Evolutionary conservation across 2,888 invertebrate species (phyloP), one percentile per base, ranked within the genome.

Genomic region (Ptilodon capucinus): DNA sequence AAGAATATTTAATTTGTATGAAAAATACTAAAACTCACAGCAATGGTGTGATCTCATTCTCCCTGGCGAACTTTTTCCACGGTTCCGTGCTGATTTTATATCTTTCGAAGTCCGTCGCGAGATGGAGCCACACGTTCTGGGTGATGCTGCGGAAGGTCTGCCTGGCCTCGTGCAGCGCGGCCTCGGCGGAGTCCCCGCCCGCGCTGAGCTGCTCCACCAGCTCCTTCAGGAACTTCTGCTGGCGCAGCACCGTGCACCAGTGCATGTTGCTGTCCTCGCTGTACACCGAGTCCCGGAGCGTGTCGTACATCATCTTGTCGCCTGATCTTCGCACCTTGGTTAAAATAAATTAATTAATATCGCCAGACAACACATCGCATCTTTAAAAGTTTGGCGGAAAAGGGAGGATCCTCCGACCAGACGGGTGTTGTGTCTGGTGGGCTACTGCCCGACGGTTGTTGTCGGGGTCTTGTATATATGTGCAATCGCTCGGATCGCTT

Each of bases 181-280:
- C 79, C 45, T 88, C 81, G 0, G 92, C 87, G 3, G 90, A 84
- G 32, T 91, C 87, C 0, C 89, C 91, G 19, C 76, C 75, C 0
- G 92, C 91, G 51, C 91, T 92, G 39, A 95, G 73, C 46, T 91
- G 89, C 45, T 93, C 92, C n/a, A 95, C 72, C 13, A 97, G 73
- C 7, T 93, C 89, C 6, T 93, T 93, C 17, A 97, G 90, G 81
- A 97, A 97, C 58, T 93, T 93, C 50, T 95, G 94, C 71, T 97
- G 97, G 0, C 95, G 91, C 13, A 97, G 79, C 65, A 97, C 93
- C 40, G 95, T 95, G 61, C 92, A 92, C 60, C 93, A 92, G 70
- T 94, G 93, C 44, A 93, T 89, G 80, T 97, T 97, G 73, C 94
- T 95, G 66, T 95, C 95, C 92, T 71, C 59, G 25, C 65, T 61